Conservation (phyloP, 2,113 vertebrate species). For the Eulemur macaco region DNA sequence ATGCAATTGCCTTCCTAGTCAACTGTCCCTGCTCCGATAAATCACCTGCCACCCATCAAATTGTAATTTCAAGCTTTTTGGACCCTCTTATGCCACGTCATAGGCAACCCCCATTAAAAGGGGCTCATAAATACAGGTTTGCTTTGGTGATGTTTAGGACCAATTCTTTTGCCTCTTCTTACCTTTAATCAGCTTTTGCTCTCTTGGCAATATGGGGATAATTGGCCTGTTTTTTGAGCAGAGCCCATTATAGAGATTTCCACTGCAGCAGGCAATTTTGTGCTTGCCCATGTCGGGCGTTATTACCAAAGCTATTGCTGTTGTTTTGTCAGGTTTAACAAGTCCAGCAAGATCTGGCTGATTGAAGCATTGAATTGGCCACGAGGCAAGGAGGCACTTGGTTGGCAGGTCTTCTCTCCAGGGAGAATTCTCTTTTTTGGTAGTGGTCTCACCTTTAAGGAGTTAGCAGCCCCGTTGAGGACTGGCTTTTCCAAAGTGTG, state of each 20-base stretch:
- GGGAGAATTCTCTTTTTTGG: background rate
- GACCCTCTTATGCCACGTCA: background rate
- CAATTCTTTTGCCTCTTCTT: background rate
- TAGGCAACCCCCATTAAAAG: background rate
- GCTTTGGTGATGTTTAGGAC: background rate
- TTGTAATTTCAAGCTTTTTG: background rate
- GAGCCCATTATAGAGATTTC: slow-evolving; percentile 8
- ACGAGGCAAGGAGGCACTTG: slow-evolving; percentile 39
- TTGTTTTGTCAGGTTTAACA: slow-evolving; percentile 47
- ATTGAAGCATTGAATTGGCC: background rate
- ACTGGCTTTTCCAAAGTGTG: background rate
- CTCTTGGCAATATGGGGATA: background rate
- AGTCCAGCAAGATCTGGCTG: slow-evolving; percentile 48
- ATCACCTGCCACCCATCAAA: background rate
- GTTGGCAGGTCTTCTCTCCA: background rate
- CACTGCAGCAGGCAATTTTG: background rate
- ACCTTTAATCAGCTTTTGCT: slow-evolving; percentile 46
- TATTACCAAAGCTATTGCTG: slow-evolving; percentile 17
- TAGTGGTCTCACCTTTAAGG: background rate
- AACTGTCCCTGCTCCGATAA: background rate
- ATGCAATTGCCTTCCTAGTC: background rate
- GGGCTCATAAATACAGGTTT: slow-evolving; percentile 4
- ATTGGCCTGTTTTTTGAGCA: slow-evolving; percentile 40
- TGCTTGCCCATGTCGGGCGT: background rate
- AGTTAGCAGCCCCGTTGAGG: background rate